Conservation (phyloP, 53 echinoderm and acorn worm species). For the Astropecten irregularis region DNA sequence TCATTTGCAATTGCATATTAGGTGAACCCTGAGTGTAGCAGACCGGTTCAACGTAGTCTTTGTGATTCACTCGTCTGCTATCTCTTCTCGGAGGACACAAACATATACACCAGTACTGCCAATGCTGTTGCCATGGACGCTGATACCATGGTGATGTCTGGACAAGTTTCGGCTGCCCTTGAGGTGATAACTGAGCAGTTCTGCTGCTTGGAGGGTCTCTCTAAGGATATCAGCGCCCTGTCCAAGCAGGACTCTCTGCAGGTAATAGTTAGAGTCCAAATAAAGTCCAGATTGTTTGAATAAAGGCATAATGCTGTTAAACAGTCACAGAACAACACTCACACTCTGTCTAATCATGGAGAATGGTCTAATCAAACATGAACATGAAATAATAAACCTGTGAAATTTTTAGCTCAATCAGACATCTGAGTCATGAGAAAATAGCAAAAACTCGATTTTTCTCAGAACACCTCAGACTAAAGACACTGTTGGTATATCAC, state of each 20-base stretch:
- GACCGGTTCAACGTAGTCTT: not conserved
- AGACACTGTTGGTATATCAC: no score
- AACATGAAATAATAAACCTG: no score
- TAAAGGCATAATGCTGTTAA: no score
- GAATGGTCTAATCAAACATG: no score
- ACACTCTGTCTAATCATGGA: no score
- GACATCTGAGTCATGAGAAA: no score
- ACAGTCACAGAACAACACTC: no score
- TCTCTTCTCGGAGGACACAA: not conserved
- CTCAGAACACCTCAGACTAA: no score
- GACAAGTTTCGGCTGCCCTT: not conserved
- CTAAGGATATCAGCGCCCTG: not conserved
- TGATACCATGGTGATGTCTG: not conserved
- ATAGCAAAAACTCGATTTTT: no score
- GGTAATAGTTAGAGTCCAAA: not conserved
- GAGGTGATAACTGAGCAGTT: constrained; percentile 30
- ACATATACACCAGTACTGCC: constrained; percentile 12
- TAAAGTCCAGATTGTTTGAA: no score
- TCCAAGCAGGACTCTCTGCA: not conserved
- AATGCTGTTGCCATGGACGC: not conserved
- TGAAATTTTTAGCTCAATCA: no score
- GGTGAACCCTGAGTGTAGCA: not conserved
- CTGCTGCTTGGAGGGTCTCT: constrained; percentile 20
- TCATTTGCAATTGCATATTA: not conserved
- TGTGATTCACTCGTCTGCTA: constrained; percentile 30